A percentile compares a stretch with the other conserved stretches of the same genome.
These are phyloP conservation scores for Sinella curviseta DNA, from an alignment of 1,140 invertebrate genomes.

Conservation along the genomic window DNA sequence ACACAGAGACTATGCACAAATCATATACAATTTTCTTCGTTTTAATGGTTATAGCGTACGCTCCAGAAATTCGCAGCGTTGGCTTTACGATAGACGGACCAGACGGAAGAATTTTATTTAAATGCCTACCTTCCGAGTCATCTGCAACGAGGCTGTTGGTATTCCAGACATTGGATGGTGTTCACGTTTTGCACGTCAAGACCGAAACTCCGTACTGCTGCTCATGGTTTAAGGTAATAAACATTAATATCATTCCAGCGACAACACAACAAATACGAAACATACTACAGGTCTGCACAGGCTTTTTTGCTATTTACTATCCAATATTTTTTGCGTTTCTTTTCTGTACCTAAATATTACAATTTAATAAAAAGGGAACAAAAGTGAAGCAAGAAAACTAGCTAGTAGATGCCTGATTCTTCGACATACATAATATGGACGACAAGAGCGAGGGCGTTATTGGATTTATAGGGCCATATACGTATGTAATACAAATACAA, in stretches of 20 bases:
- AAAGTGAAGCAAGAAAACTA: too few species aligned
- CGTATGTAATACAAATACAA: too few species aligned
- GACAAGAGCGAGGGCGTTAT: too few species aligned
- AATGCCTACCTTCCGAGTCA: conserved; percentile 19
- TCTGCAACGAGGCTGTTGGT: conserved; percentile 20
- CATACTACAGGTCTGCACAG: too few species aligned
- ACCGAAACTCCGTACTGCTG: conserved; percentile 38
- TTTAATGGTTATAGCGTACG: background rate
- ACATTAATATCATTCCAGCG: background rate
- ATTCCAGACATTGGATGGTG: conserved; percentile 27
- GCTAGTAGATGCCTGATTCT: too few species aligned
- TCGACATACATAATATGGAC: too few species aligned
- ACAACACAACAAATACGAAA: background rate
- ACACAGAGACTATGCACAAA: background rate
- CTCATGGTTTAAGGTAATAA: conserved; percentile 33
- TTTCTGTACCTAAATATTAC: too few species aligned
- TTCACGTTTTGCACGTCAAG: conserved; percentile 36
- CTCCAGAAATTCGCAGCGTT: conserved; percentile 21
- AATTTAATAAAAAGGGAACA: too few species aligned
- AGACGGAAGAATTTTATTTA: conserved; percentile 21
- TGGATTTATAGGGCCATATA: too few species aligned
- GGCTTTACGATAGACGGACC: conserved; percentile 20
- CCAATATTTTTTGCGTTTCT: too few species aligned
- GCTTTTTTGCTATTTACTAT: too few species aligned
- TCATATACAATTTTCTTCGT: background rate